Conservation (phyloP, 2,888 invertebrate species). For the Fragum sueziense region DNA sequence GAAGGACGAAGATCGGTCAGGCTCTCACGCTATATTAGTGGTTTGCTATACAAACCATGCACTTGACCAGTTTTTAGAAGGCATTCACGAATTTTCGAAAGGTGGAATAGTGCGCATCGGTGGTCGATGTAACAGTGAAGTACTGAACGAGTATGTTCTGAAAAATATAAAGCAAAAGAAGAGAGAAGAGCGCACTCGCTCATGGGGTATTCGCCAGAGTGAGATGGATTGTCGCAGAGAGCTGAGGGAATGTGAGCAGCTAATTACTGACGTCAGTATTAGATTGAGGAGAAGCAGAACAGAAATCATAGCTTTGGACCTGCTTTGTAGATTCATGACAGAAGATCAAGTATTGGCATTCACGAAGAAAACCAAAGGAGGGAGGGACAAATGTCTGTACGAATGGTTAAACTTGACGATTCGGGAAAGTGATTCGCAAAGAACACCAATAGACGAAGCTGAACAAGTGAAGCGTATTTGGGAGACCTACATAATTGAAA, state of each 20-base stretch:
- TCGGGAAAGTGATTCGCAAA: not conserved
- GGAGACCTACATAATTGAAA: slow-evolving; percentile 37
- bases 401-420: slow-evolving; percentile 35
- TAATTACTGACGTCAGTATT: slow-evolving; percentile 54
- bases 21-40: slow-evolving; percentile 76
- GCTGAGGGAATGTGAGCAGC: slow-evolving; percentile 33
- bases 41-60: slow-evolving; percentile 82
- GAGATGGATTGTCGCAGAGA: slow-evolving; percentile 55
- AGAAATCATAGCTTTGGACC: slow-evolving; percentile 46
- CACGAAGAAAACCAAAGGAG: not conserved
- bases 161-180: slow-evolving; percentile 43
- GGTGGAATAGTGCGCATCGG: slow-evolving; percentile 77
- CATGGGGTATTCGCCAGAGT: slow-evolving; percentile 49
- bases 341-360: slow-evolving; percentile 47
- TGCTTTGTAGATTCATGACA: slow-evolving; percentile 53
- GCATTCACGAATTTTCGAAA: slow-evolving; percentile 66
- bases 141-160: slow-evolving; percentile 64
- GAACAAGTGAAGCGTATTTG: slow-evolving; percentile 23
- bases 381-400: slow-evolving; percentile 6
- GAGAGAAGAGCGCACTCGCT: slow-evolving; percentile 48
- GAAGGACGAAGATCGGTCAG: no score
- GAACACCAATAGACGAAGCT: not conserved
- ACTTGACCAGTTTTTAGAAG: slow-evolving; percentile 80
- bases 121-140: slow-evolving; percentile 69
- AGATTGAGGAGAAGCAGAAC: slow-evolving; percentile 54